These are phyloP conservation scores for Caenorhabditis zanzibari DNA, from an alignment of 2,888 invertebrate species.

Conservation along the genomic window DNA sequence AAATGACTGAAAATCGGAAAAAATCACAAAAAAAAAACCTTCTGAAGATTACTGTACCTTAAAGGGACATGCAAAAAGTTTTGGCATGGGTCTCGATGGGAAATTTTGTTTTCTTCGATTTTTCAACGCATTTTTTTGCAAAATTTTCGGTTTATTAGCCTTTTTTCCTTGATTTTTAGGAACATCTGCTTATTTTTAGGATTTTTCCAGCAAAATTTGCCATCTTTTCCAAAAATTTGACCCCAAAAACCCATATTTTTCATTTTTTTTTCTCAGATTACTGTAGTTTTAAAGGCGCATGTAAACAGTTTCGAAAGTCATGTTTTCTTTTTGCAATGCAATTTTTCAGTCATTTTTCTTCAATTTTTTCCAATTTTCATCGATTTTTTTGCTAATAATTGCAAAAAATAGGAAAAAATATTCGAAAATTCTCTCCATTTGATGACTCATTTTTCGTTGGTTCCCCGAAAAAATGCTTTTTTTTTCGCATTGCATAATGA, in stretches of 20 bases:
- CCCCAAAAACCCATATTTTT: no score
- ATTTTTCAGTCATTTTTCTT: background rate
- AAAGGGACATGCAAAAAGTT: background rate
- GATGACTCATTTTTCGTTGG: background rate
- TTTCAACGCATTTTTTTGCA: background rate
- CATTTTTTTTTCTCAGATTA: no score
- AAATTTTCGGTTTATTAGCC: background rate
- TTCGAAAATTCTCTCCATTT: background rate
- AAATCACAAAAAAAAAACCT: background rate
- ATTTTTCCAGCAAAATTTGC: background rate
- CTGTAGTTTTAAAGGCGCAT: constrained; percentile 22
- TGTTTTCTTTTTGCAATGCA: background rate
- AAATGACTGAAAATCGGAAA: background rate
- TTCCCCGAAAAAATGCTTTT: background rate
- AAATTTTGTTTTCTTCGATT: background rate
- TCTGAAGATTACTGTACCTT: background rate
- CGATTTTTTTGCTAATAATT: no score
- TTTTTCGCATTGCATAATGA: background rate
- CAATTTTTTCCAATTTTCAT: background rate
- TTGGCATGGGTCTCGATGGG: background rate
- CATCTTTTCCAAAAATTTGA: no score
- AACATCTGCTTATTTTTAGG: no score
- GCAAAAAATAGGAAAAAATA: background rate
- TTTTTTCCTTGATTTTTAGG: background rate
- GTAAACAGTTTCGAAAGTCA: background rate